These are phyloP conservation scores for Monoplex corrugatus DNA, from an alignment of 2,888 invertebrate species.

Conservation along the genomic window DNA sequence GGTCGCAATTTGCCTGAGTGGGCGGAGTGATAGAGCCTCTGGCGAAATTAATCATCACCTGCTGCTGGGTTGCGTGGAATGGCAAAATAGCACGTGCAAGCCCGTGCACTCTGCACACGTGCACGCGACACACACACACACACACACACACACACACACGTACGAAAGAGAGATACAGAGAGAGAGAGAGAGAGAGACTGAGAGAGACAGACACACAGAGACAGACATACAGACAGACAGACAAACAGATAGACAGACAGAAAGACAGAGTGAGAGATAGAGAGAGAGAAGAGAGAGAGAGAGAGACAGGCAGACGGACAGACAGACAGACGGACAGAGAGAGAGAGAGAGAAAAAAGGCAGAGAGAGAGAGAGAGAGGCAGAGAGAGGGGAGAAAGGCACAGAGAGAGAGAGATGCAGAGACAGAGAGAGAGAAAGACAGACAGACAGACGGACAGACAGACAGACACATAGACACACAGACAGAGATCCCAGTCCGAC, in stretches of 20 bases:
- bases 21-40: too few relatives aligned
- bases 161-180: too few relatives aligned
- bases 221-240: not conserved
- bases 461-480: not conserved
- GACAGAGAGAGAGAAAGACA: not conserved
- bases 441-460: not conserved
- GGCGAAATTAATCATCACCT: too few relatives aligned
- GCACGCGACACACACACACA: too few relatives aligned
- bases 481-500: too few relatives aligned
- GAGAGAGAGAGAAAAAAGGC: not conserved
- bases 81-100: too few relatives aligned
- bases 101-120: too few relatives aligned
- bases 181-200: not conserved
- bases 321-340: too few relatives aligned
- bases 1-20: too few relatives aligned
- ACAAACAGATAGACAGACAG: not conserved
- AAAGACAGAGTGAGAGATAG: not conserved
- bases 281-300: not conserved
- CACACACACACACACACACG: not conserved
- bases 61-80: too few relatives aligned
- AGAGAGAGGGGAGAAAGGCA: not conserved
- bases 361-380: not conserved
- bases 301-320: not conserved
- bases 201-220: not conserved
- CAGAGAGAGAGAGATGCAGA: not conserved